Evolutionary conservation across 2,888 invertebrate species (phyloP), one percentile per base, ranked within the genome.

Genomic region (Unio pictorum): DNA sequence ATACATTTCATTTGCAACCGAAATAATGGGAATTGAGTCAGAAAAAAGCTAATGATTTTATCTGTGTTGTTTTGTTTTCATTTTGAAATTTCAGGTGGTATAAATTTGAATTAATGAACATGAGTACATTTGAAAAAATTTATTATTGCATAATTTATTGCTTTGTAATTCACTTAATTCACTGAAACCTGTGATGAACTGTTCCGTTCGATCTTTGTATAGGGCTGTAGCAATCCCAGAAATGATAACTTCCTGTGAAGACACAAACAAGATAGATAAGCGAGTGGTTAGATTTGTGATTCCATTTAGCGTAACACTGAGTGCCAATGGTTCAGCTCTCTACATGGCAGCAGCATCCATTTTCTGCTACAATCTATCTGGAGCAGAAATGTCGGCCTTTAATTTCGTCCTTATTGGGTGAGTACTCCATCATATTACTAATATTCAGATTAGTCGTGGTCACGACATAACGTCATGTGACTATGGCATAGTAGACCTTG

Each of bases 181-280:
- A 23, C 2, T 20, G 11, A n/a, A 26, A 28, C 30, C 61, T 15
- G 11, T 30, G 30, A 8, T 26, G 8, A 61, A 28, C 2, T 8
- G 20, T 45, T 63, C 2, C 15, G 6, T 61, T 15, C 15, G n/a
- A 55, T 61, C 66, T 57, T 65, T 64, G 74, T 73, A 5, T 77
- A 87, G 87, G 66, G 85, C 86, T 5, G 84, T 86, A 3, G 86
- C 86, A 2, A 78, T 87, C 20, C 87, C 88, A 1, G 86, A 88
- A 55, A 87, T 88, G 85, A 62, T 85, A 28, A 59, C 78, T 18
- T 73, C 82, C 4, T 84, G 85, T 64, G 84, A 84, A 58, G 58
- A 58, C 0, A 65, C 66, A 3, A 64, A 84, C 58, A 74, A 74
- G 55, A 75, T 85, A 8, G 86, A 86, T 67, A 73, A 76, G 18